Evolutionary conservation across 2,888 invertebrate species (phyloP), one percentile per base, ranked within the genome.

Genomic region (Agyllia agylla): DNA sequence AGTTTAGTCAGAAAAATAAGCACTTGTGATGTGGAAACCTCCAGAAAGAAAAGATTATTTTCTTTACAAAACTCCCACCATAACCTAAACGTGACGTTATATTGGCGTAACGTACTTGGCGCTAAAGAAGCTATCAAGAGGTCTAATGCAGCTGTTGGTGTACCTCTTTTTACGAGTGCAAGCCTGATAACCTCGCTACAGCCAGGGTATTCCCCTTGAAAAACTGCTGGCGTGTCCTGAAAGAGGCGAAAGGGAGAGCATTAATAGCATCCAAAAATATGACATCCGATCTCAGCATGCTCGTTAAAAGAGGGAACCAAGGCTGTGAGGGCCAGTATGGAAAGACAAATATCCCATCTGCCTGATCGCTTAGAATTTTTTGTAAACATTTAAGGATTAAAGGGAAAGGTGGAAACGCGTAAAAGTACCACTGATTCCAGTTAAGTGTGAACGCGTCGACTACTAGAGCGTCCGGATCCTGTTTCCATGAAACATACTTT

Each of bases 181-280:
- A 24, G n/a, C 90, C 88, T 30, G 83, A 90, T 20, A 90, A 79
- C 86, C 17, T 85, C 87, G 85, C 89, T 33, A 57, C 89, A 82
- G 78, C 89, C 87, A 89, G 73, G 73, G 73, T 73, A 73, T 17
- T 6, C 64, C 6, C 15, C 30, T 11, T 73, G 30, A 30, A 30
- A 64, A 15, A 42, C 1, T 64, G 64, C 0, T 64, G 64, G 6
- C 57, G n/a, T 11, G n/a, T 64, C 20, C 64, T 64, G 64, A n/a
- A 64, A 64, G 20, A 20, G 64, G 9, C 5, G 20, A 8, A 9
- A 20, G 24, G 9, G 84, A 75, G 80, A 2, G 5, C 8, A 9
- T 20, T 9, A 9, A 9, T 64, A 6, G 20, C 0, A 9, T 20
- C 2, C 20, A 64, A 20, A 24, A 9, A 64, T 9, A 64, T 20